Evolutionary conservation across 2,113 vertebrate species (phyloP).

Genomic region (Sclerurus mexicanus): DNA sequence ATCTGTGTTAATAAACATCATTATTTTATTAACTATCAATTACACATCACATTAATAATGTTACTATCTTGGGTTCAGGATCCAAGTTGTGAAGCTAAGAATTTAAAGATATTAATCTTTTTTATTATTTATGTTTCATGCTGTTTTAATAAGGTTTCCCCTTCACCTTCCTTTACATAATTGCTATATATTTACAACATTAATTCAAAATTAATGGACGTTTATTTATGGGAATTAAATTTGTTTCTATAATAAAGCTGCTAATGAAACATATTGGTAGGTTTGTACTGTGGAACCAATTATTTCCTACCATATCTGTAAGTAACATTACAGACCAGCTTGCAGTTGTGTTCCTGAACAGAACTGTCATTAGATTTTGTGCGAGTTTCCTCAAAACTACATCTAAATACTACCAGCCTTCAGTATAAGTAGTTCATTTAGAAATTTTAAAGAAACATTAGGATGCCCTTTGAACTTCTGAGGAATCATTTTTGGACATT

Average conservation of each 20-base stretch:
- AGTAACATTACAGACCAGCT: neutral
- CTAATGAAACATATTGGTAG: conserved; percentile 25
- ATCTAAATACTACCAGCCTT: neutral
- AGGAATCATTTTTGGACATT: neutral
- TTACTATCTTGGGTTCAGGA: neutral
- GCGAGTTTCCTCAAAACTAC: neutral
- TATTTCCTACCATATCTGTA: conserved; percentile 10
- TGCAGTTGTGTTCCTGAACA: neutral
- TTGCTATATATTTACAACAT: conserved; percentile 8
- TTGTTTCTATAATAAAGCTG: conserved; percentile 41
- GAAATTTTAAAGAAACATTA: neutral
- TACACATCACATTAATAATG: conserved; percentile 23
- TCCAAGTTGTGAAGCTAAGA: neutral
- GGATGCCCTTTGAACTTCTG: neutral
- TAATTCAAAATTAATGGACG: conserved; percentile 11
- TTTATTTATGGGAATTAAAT: conserved; percentile 53
- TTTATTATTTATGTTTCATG: conserved; percentile 14
- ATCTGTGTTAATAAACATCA: neutral
- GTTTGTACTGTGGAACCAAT: neutral
- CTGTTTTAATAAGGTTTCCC: neutral
- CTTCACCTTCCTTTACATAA: conserved; percentile 18
- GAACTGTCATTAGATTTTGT: neutral
- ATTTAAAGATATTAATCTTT: conserved; percentile 8
- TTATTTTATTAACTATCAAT: conserved; percentile 28
- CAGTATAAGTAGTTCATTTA: neutral